Evolutionary conservation across 92 coral and sea anemone genomes (phyloP), one percentile per base, ranked within the genome.

Genomic region (Pocillopora grandis): DNA sequence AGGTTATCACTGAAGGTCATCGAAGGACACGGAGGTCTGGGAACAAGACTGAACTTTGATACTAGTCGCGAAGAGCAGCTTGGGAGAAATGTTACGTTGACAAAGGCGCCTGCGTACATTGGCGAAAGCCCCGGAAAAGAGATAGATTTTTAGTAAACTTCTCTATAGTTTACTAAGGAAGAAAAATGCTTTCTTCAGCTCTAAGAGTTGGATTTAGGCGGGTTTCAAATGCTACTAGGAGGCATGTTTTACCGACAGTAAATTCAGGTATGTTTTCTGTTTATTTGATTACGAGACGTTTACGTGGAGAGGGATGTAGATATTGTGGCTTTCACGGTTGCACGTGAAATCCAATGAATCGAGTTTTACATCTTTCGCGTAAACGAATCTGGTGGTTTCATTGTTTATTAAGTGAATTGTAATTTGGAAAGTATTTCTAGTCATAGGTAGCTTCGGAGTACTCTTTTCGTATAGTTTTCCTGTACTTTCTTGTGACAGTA

Each of bases 51-150:
- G 86, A 55, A 89, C 89, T 90, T 88, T 90, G 91, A 60, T 12
- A 79, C 89, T 9, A 74, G 23, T 3, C 61, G 77, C 75, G 84
- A 87, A 75, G 52, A 55, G 96, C 83, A 81, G 74, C 31, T 20
- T 88, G 96, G 96, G 92, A 71, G 68, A 35, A 20, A n/a, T 70
- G 78, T 60, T 94, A 84, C 98, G 98, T 89, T 62, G 92, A 91
- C 93, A 94, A 86, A 72, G 10, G 90, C 98, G 98, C 98, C 88
- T 94, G 98, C 95, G 95, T 73, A 13, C 15, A 76, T 75, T 60
- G 75, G 79, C 42, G 82, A 77, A 80, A 76, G 75, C 90, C 89
- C 57, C 69, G 79, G 71, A 48, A 58, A 35, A 36, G 1, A 65
- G 8, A 66, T 49, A 17, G n/a, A 14, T 31, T 52, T 13, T 18